Conservation (phyloP, 2,888 invertebrate genomes). For the Piscicola geometra region DNA sequence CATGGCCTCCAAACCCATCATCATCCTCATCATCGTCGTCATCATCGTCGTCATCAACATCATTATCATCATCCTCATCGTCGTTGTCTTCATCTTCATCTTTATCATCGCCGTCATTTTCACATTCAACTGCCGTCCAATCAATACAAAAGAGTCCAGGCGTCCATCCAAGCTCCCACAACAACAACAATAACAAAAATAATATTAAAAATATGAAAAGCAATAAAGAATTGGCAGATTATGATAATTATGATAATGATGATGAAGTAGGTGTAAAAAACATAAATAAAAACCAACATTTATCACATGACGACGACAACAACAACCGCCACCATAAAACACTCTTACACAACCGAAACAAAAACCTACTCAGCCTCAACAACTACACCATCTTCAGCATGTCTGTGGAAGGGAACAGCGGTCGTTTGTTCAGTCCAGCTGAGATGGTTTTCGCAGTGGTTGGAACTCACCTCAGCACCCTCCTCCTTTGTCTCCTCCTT, state of each 20-base stretch:
- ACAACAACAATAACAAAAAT: background rate
- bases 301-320: background rate
- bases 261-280: background rate
- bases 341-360: slow-evolving; percentile 1
- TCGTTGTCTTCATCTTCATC: slow-evolving; percentile 17
- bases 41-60: slow-evolving; percentile 10
- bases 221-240: too few relatives aligned
- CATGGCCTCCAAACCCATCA: background rate
- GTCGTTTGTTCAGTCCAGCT: slow-evolving; percentile 47
- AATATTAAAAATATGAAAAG: too few relatives aligned
- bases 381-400: slow-evolving; percentile 27
- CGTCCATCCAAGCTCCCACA: background rate
- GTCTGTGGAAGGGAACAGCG: slow-evolving; percentile 34
- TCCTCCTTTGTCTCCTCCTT: slow-evolving; percentile 50
- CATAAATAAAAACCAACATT: too few relatives aligned
- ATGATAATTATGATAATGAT: too few relatives aligned
- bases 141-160: slow-evolving; percentile 8
- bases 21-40: background rate
- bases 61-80: slow-evolving; percentile 4
- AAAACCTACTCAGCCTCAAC: background rate
- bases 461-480: slow-evolving; percentile 52
- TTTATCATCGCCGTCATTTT: slow-evolving; percentile 16
- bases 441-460: slow-evolving; percentile 54
- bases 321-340: background rate
- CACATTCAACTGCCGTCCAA: slow-evolving; percentile 15